Base-by-base conservation (phyloP, 1,140 invertebrate genomes). In the Phthorimaea operculella region DNA sequence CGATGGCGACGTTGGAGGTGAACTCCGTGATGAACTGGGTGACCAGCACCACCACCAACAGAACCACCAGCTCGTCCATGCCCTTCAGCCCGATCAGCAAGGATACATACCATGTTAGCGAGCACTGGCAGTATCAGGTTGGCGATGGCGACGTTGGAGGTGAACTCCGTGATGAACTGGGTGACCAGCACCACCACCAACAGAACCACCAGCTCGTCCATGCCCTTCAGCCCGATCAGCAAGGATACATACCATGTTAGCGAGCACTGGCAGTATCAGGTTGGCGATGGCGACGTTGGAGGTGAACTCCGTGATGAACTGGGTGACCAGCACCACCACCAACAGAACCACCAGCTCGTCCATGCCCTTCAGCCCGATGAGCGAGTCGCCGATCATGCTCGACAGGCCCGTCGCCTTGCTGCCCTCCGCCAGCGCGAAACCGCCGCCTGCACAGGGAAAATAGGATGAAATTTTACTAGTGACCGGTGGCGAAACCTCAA, bases 221-320 rank as follows among this genome's bases (percentile, higher is more conserved):
- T 70, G 0, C 78, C 72, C 15, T 87, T 73, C 0, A 93, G 78
- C 0, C 87, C 88, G 52, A 75, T 84, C 9, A 93, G 76, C 14
- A 51, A 39, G 7, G 6, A 42, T 3, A 68, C 77, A 73, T 78
- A 92, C 92, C 89, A 95, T 90, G 75, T 94, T 90, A 33, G 91
- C 90, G 28, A 95, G 73, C 2, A 96, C 92, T 1, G 94, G 94
- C 50, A 96, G 73, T 42, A 96, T 88, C 10, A 94, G 91, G 68
- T 94, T 95, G n/a, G 93, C 93, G 16, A 94, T 91, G 16, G 94
- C 94, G 0, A 94, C 91, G 74, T 96, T 96, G 9, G 92, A 93
- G 0, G 92, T 93, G 68, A 96, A 92, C 76, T 95, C 94, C 0
- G 94, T 96, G 33, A 94, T 74, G 52, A 90, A 74, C 70, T 87